Evolutionary conservation across 2,888 invertebrate genomes (phyloP), one percentile per base, ranked within the genome.

Genomic region (Camponotus fellah): DNA sequence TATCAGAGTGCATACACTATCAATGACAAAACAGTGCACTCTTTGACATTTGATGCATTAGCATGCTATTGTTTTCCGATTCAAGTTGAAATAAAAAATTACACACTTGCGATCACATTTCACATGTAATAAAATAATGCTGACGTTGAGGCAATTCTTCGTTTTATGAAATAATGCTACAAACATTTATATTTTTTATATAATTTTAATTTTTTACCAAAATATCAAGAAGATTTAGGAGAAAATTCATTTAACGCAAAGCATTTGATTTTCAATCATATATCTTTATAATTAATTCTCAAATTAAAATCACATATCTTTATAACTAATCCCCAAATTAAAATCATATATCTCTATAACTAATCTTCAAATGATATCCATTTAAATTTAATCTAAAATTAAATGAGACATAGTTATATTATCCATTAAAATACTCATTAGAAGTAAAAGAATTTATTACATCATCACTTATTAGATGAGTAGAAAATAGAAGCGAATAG

Each of bases 11-110:
- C 17, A 37, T 53, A 76, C n/a, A n/a, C 49, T n/a, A 53, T 53
- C 49, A 0, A 49, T 46, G 37, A 65, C 60, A 65, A 81, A 83
- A 72, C 77, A 65, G 21, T 62, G 37, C n/a, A 32, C 68, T 83
- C 87, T 84, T 88, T 85, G 84, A 85, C 85, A 75, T 40, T 60
- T 17, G 40, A 14, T 71, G 65, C 37, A 79, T 82, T 87, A 77
- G 32, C 58, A 80, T 83, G 34, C 32, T 43, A 80, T 82, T 83
- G 82, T 80, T 85, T 77, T 65, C 68, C 37, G 58, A 21, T 83
- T 81, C 49, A 72, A 17, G 14, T 46, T 77, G 21, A 12, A 53
- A 71, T 43, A 71, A 76, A 74, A 81, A 21, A 81, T 6, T 10
- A 37, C 0, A 60, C 5, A n/a, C 9, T 56, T 60, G 37, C 26